phyloP scores from a whole-genome alignment of 1,140 invertebrate species.

The Dendroctonus ponderosae region DNA sequence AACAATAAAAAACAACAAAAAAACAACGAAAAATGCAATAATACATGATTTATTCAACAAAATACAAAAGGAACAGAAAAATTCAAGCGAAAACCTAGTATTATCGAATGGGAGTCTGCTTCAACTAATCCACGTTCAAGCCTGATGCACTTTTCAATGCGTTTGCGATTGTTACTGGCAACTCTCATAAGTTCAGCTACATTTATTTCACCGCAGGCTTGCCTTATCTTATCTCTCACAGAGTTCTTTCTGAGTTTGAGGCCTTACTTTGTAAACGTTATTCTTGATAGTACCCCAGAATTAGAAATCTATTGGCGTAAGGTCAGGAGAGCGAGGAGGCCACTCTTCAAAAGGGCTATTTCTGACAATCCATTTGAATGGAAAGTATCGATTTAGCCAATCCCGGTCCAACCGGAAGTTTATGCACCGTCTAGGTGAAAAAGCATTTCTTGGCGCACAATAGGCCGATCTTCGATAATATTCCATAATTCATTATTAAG shows the following conservation, averaged over 20 bases:
- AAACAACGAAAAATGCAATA: too few species aligned
- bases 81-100: too few species aligned
- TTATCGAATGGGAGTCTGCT: too few species aligned
- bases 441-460: constrained; percentile 26
- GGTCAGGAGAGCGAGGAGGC: constrained; percentile 22
- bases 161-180: too few species aligned
- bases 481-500: constrained; percentile 24
- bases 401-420: constrained; percentile 26
- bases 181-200: constrained; percentile 16
- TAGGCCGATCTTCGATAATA: constrained; percentile 26
- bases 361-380: constrained; percentile 24
- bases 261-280: constrained; percentile 24
- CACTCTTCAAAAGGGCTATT: constrained; percentile 24
- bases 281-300: constrained; percentile 19
- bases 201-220: constrained; percentile 20
- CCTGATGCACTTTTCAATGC: too few species aligned
- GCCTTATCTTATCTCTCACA: constrained; percentile 28
- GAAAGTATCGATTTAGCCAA: constrained; percentile 25
- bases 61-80: too few species aligned
- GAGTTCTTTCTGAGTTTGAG: constrained; percentile 14
- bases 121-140: too few species aligned
- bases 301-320: constrained; percentile 24
- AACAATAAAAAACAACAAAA: too few species aligned
- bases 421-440: constrained; percentile 27
- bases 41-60: too few species aligned